A percentile compares a stretch with the other conserved stretches of the same genome.
Conservation (phyloP, 2,797 vertebrate genomes). For the Paguma larvata region DNA sequence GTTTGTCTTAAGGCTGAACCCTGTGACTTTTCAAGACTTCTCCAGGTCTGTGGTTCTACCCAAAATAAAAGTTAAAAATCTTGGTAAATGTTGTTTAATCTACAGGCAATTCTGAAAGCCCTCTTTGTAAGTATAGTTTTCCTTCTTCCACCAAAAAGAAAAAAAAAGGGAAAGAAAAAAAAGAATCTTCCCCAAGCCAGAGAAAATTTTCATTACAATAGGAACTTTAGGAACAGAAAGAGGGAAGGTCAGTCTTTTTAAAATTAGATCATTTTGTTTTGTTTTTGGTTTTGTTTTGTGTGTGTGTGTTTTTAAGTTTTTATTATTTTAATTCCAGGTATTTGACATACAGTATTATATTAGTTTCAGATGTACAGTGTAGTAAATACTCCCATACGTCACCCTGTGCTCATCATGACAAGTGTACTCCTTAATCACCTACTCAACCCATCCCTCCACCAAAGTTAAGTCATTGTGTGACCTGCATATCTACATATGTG, state of each 20-base stretch:
- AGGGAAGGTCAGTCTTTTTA: not conserved
- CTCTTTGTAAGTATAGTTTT: not conserved
- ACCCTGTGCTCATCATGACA: not conserved
- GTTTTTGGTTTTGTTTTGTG: not conserved
- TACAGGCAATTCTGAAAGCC: not conserved
- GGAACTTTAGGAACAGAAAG: not conserved
- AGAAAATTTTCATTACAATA: not conserved
- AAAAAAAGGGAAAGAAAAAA: not conserved
- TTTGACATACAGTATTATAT: not conserved
- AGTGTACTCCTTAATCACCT: not conserved
- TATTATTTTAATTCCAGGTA: not conserved
- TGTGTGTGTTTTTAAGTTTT: not conserved
- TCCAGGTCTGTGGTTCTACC: not conserved
- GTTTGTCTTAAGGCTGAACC: not conserved
- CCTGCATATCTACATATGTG: not conserved
- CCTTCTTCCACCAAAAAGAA: not conserved
- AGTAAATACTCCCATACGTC: not conserved
- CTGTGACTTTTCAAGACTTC: not conserved
- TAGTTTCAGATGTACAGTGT: not conserved
- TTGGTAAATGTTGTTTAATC: not conserved
- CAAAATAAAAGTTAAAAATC: slow-evolving; percentile 27
- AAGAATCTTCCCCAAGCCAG: not conserved
- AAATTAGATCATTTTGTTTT: not conserved
- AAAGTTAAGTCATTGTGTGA: not conserved
- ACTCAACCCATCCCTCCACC: not conserved